phyloP scores from a whole-genome alignment of 2,888 invertebrate genomes.

The Leptothorax acervorum region DNA sequence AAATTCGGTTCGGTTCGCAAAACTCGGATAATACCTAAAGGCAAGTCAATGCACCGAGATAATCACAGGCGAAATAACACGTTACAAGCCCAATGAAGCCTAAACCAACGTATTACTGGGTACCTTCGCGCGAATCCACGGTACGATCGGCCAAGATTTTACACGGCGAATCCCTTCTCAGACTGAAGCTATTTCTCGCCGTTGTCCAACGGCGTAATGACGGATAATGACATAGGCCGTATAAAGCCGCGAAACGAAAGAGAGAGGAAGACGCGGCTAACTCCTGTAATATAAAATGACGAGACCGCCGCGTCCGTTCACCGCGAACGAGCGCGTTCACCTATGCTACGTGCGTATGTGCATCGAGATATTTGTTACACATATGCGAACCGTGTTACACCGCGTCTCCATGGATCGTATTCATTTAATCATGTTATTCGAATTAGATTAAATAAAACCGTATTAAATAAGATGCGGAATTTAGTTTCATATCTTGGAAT shows the following conservation, averaged over 20 bases:
- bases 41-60: constrained; percentile 20
- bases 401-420: not conserved
- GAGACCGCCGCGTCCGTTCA: constrained; percentile 67
- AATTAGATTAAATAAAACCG: not conserved
- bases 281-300: constrained; percentile 69
- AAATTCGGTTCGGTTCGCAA: not conserved
- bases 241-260: constrained; percentile 26
- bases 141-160: constrained; percentile 59
- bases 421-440: not conserved
- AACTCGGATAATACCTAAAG: constrained; percentile 10
- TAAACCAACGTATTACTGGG: constrained; percentile 32
- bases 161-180: constrained; percentile 48
- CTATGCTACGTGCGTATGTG: constrained; percentile 53
- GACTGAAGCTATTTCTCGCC: constrained; percentile 66
- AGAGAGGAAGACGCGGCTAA: constrained; percentile 50
- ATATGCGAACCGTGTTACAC: not conserved
- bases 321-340: constrained; percentile 61
- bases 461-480: not conserved
- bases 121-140: constrained; percentile 51
- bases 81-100: constrained; percentile 38
- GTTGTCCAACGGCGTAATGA: constrained; percentile 72
- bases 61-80: constrained; percentile 36
- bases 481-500: not conserved
- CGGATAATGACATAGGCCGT: constrained; percentile 74
- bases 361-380: constrained; percentile 3